These are phyloP conservation scores for Chaitophorus viminalis DNA, from an alignment of 2,888 invertebrate species.

Conservation along the genomic window DNA sequence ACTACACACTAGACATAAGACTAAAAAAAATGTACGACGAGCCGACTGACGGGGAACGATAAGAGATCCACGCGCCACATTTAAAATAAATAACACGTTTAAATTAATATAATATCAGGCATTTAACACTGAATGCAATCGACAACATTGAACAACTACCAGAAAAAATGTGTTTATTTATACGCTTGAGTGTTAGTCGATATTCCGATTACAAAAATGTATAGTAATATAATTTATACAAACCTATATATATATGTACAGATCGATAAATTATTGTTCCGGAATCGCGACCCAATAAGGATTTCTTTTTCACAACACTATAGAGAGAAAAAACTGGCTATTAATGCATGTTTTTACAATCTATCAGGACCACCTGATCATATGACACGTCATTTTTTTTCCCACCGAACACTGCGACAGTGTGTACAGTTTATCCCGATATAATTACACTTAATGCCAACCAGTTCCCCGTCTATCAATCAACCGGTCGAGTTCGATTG, in stretches of 20 bases:
- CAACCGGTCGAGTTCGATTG: conserved; percentile 35
- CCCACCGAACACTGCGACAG: conserved; percentile 27
- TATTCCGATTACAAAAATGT: conserved; percentile 26
- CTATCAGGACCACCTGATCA: conserved; percentile 21
- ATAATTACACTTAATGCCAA: conserved; percentile 51
- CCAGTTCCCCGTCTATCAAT: conserved; percentile 52
- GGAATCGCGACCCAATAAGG: conserved; percentile 32
- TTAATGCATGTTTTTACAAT: conserved; percentile 29
- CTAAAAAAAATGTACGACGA: neutral
- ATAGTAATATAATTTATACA: too few species aligned
- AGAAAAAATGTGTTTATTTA: neutral
- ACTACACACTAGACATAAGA: neutral
- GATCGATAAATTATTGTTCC: conserved; percentile 31
- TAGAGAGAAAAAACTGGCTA: conserved; percentile 4
- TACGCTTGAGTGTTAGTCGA: neutral
- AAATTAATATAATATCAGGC: neutral
- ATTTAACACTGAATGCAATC: neutral
- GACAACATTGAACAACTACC: neutral
- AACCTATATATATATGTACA: too few species aligned
- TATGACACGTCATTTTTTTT: conserved; percentile 42
- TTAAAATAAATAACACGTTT: neutral
- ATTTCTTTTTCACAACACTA: conserved; percentile 40
- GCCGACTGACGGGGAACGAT: neutral
- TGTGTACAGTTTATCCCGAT: conserved; percentile 1
- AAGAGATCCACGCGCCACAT: neutral